Evolutionary conservation across 2,888 invertebrate genomes (phyloP).

Genomic region (Eurytoma californica): DNA sequence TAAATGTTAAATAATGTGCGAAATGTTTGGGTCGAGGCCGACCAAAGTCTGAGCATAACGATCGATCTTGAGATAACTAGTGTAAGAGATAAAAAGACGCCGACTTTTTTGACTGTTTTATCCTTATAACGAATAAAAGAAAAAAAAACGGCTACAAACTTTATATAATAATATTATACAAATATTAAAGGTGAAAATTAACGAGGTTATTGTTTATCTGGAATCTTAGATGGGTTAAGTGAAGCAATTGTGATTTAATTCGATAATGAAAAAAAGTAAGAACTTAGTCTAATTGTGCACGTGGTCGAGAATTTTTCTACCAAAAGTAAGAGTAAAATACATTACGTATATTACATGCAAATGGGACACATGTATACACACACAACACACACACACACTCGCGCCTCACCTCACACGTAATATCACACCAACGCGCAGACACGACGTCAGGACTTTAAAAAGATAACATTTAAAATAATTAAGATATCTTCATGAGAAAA

Average conservation of each 20-base stretch:
- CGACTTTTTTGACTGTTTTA: slow-evolving; percentile 41
- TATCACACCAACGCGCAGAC: slow-evolving; percentile 13
- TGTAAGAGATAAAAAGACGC: slow-evolving; percentile 27
- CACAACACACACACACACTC: slow-evolving; percentile 13
- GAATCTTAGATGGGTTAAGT: slow-evolving; percentile 31
- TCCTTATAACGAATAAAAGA: neutral
- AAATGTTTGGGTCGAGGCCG: slow-evolving; percentile 16
- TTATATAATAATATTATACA: slow-evolving; percentile 36
- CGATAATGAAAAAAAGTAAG: slow-evolving; percentile 9
- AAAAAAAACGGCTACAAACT: slow-evolving; percentile 33
- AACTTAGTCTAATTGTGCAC: slow-evolving; percentile 23
- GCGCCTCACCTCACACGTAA: neutral
- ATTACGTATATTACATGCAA: too few species aligned
- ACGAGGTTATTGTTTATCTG: slow-evolving; percentile 39
- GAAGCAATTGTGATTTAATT: slow-evolving; percentile 54
- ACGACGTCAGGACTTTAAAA: slow-evolving; percentile 20
- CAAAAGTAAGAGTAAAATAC: neutral
- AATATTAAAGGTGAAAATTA: slow-evolving; percentile 34
- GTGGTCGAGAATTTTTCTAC: slow-evolving; percentile 45
- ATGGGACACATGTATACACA: neutral
- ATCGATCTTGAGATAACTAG: slow-evolving; percentile 47
- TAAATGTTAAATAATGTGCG: slow-evolving; percentile 31
- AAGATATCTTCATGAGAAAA: neutral
- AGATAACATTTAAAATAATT: neutral
- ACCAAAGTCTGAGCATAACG: slow-evolving; percentile 45